phyloP scores from a whole-genome alignment of 1,140 invertebrate genomes.

The Pomacea maculata region DNA sequence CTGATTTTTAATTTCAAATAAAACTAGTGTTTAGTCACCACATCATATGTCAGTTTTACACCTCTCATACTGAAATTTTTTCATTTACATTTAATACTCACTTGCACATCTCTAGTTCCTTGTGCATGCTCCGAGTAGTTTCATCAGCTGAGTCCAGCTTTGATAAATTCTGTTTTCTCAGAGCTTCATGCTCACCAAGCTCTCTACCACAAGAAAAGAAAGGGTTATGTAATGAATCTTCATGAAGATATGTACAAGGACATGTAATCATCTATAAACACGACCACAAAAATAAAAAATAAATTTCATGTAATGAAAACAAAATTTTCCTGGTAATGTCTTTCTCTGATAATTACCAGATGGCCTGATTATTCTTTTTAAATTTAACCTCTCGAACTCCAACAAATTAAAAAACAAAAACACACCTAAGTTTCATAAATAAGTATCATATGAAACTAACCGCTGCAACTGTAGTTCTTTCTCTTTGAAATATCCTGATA shows the following conservation, averaged over 20 bases:
- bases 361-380: not conserved
- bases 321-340: not conserved
- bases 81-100: not conserved
- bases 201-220: constrained; percentile 69
- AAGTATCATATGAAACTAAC: constrained; percentile 51
- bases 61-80: no score
- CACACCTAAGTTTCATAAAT: not conserved
- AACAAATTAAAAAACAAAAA: not conserved
- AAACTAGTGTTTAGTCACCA: no score
- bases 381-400: not conserved
- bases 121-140: constrained; percentile 37
- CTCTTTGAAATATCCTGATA: constrained; percentile 88
- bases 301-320: not conserved
- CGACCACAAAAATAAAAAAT: not conserved
- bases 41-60: no score
- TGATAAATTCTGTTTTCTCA: constrained; percentile 83
- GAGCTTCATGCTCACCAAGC: constrained; percentile 80
- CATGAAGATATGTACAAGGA: not conserved
- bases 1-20: no score
- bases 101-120: constrained; percentile 43
- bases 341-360: no score
- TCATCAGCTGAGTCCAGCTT: constrained; percentile 50
- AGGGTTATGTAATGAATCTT: not conserved
- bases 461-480: constrained; percentile 86
- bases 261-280: not conserved